A percentile compares a stretch with the other conserved stretches of the same genome.
These are phyloP conservation scores for Styela plicata DNA, from an alignment of 23 tunicate species.

Conservation along the genomic window DNA sequence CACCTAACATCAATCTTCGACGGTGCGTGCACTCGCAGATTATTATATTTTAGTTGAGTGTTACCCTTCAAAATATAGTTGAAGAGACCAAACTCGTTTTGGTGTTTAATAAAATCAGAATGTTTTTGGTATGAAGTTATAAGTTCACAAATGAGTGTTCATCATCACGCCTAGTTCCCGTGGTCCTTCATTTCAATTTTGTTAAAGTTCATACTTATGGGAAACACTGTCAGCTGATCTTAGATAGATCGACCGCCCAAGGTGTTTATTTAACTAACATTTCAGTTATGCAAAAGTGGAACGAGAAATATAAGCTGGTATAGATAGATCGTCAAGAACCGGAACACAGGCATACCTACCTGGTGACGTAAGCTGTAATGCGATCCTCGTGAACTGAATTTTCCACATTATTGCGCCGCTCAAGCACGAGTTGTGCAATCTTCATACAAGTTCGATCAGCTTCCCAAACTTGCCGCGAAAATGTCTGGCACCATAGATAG, in stretches of 20 bases:
- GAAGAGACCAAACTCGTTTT: too few species aligned
- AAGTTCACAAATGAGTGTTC: too few species aligned
- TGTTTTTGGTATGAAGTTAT: too few species aligned
- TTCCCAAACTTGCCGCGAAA: too few species aligned
- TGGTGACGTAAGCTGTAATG: neutral
- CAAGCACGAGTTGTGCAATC: too few species aligned
- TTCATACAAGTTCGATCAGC: too few species aligned
- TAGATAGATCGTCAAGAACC: neutral
- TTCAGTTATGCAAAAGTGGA: neutral
- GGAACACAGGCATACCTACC: neutral
- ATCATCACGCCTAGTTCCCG: neutral
- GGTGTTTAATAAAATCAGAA: too few species aligned
- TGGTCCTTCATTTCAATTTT: neutral
- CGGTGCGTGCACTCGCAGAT: neutral
- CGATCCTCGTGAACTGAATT: too few species aligned
- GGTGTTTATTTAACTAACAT: constrained; percentile 24
- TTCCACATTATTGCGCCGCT: too few species aligned
- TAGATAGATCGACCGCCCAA: constrained; percentile 21
- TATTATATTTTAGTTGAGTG: neutral
- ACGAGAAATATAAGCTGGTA: neutral
- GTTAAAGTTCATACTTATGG: neutral
- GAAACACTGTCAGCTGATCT: neutral
- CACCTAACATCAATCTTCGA: neutral
- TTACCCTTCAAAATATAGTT: neutral
- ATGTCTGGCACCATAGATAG: too few species aligned